Conservation (phyloP, 1,140 invertebrate genomes). For the Dreissena rostriformis region DNA sequence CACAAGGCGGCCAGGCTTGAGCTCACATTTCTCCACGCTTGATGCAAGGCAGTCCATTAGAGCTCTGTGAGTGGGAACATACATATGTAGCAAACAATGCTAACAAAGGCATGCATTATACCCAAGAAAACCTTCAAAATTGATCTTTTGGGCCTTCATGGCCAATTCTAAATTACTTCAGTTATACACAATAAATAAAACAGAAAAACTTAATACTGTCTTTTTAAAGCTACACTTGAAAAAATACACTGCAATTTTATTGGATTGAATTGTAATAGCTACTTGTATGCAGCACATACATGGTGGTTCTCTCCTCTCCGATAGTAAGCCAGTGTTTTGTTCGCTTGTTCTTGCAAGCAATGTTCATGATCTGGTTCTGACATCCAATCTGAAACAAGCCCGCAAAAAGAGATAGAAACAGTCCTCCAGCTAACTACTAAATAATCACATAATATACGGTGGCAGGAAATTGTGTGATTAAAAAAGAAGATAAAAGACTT, state of each 20-base stretch:
- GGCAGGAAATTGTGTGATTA: no score
- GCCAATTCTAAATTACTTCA: no score
- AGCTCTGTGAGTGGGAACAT: conserved; percentile 34
- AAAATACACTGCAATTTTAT: no score
- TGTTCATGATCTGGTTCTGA: conserved; percentile 87
- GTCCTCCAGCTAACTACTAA: not conserved
- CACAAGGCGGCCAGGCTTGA: conserved; percentile 56
- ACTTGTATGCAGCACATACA: conserved; percentile 80
- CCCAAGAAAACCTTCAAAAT: not conserved
- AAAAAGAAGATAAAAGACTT: no score
- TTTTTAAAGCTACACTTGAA: no score
- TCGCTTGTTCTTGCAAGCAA: conserved; percentile 86
- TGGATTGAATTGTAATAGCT: no score
- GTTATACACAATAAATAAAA: no score
- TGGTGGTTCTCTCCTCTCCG: conserved; percentile 85
- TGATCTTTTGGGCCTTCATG: no score
- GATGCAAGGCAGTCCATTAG: conserved; percentile 48
- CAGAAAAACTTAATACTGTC: no score
- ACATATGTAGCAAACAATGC: not conserved
- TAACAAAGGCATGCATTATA: not conserved
- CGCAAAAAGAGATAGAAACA: not conserved
- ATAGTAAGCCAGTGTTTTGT: conserved; percentile 86
- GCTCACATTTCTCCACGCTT: conserved; percentile 49
- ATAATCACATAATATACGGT: no score
- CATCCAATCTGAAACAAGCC: conserved; percentile 84